A percentile compares a stretch with the other conserved stretches of the same genome.
Conservation (phyloP, 2,888 invertebrate genomes). For the Calliopum simillimum region DNA sequence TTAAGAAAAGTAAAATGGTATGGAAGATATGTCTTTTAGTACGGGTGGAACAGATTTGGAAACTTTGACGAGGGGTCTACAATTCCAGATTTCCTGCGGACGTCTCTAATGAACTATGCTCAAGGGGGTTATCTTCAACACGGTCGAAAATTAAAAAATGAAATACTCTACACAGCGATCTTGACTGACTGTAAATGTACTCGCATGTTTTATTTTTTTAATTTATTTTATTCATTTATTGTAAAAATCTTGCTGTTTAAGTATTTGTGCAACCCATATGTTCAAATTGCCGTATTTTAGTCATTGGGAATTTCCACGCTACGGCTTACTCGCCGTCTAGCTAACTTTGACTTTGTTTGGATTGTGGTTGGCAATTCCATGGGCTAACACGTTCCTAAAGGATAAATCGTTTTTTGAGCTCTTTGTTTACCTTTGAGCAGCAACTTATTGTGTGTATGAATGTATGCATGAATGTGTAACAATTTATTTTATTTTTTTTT, state of each 20-base stretch:
- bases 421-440: constrained; percentile 26
- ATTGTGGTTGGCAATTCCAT: not conserved
- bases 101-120: too few species aligned
- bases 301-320: constrained; percentile 11
- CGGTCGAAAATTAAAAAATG: too few species aligned
- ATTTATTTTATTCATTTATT: constrained; percentile 2
- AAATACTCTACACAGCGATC: too few species aligned
- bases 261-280: constrained; percentile 11
- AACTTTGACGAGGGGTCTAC: too few species aligned
- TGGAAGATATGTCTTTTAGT: too few species aligned
- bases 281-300: constrained; percentile 25
- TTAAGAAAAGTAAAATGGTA: too few species aligned
- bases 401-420: constrained; percentile 34
- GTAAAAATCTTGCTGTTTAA: not conserved
- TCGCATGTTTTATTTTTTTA: not conserved
- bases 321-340: not conserved
- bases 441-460: not conserved
- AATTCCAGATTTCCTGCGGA: too few species aligned
- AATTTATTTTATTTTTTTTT: constrained; percentile 10
- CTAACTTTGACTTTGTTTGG: not conserved
- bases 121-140: too few species aligned
- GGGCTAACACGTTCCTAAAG: not conserved
- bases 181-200: not conserved
- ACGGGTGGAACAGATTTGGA: too few species aligned
- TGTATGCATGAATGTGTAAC: not conserved